These are phyloP conservation scores for Acrocephalus kingi DNA, from an alignment of 2,113 vertebrate genomes.

Conservation along the genomic window DNA sequence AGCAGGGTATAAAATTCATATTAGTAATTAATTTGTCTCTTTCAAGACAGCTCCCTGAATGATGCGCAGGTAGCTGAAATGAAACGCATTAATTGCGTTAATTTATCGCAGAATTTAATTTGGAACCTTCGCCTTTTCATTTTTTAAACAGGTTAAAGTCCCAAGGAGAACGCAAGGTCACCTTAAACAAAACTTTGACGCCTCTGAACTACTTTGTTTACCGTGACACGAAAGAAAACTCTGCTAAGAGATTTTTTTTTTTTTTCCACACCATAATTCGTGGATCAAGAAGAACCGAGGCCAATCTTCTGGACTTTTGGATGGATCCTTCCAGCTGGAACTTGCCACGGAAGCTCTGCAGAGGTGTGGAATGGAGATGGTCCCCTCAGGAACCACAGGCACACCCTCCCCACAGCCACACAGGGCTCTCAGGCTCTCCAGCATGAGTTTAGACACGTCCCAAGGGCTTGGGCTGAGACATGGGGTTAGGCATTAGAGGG, in stretches of 20 bases:
- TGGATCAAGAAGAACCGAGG: background rate
- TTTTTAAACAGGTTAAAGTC: background rate
- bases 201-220: background rate
- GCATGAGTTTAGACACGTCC: accelerated
- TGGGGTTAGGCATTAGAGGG: no score
- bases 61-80: background rate
- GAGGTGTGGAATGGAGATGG: background rate
- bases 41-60: conserved; percentile 22
- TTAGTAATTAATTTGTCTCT: conserved; percentile 50
- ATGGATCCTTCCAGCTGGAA: background rate
- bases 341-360: background rate
- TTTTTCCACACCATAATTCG: background rate
- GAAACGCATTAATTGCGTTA: background rate
- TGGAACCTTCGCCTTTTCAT: background rate
- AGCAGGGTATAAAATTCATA: conserved; percentile 28
- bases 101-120: background rate
- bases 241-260: background rate
- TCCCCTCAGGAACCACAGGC: background rate
- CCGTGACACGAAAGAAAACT: background rate
- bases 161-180: background rate
- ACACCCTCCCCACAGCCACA: accelerated
- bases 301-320: background rate
- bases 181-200: background rate
- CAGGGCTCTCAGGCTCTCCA: background rate
- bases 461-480: background rate